A percentile compares a stretch with the other conserved stretches of the same genome.
Conservation (phyloP, 2,113 vertebrate species). For the Ornithorhynchus anatinus region DNA sequence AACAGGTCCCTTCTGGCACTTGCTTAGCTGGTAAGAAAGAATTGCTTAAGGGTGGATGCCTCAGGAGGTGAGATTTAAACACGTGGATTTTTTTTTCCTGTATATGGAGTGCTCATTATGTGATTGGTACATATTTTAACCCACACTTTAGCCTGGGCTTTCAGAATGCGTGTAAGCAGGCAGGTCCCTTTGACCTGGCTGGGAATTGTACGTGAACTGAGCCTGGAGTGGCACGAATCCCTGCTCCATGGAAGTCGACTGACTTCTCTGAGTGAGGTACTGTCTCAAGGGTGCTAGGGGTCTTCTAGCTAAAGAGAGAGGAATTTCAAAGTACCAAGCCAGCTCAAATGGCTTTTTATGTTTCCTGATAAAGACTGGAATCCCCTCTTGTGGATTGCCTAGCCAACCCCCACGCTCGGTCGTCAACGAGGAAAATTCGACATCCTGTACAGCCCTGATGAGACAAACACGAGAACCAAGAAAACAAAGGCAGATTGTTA, state of each 20-base stretch:
- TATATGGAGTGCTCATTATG: neutral
- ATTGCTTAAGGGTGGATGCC: neutral
- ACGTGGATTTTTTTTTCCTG: constrained; percentile 26
- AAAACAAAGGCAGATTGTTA: constrained; percentile 65
- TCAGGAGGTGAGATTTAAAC: constrained; percentile 26
- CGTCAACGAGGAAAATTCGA: neutral
- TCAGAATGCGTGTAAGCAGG: constrained; percentile 14
- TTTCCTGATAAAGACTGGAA: no score
- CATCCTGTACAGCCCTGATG: constrained; percentile 29
- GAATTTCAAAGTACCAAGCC: neutral
- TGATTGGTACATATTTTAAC: no score
- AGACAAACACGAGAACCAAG: constrained; percentile 44
- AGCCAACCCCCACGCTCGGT: neutral
- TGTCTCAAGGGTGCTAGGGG: constrained; percentile 38
- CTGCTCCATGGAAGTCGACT: constrained; percentile 17
- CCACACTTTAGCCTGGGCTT: constrained; percentile 10
- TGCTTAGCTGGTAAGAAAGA: constrained; percentile 4
- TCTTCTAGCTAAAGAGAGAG: no score
- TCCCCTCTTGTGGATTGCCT: neutral
- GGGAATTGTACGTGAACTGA: no score
- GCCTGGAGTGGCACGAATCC: constrained; percentile 54
- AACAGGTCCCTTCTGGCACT: constrained; percentile 25
- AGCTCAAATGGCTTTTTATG: neutral
- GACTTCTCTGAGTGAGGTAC: constrained; percentile 57
- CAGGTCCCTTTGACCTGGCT: constrained; percentile 38